Conservation (phyloP, 2,888 invertebrate genomes). For the Platycheirus rosarum region DNA sequence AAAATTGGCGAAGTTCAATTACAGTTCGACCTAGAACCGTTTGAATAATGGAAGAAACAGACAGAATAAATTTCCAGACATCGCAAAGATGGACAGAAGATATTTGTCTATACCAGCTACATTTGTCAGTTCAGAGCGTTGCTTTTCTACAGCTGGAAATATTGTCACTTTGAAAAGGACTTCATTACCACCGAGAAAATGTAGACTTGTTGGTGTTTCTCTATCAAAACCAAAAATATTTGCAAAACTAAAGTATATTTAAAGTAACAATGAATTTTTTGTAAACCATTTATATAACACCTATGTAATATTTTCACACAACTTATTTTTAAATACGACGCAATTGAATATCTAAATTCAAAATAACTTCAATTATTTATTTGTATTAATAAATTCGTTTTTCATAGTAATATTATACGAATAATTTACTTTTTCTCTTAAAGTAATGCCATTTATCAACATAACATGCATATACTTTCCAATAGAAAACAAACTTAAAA, state of each 20-base stretch:
- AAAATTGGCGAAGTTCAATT: slow-evolving; percentile 12
- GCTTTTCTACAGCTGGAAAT: neutral
- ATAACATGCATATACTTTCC: too few relatives aligned
- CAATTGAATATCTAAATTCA: too few relatives aligned
- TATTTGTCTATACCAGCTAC: slow-evolving; percentile 35
- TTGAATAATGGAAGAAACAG: slow-evolving; percentile 30
- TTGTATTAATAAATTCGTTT: too few relatives aligned
- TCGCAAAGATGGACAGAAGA: slow-evolving; percentile 4
- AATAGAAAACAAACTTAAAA: too few relatives aligned
- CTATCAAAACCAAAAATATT: neutral
- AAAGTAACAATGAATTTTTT: too few relatives aligned
- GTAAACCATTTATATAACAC: too few relatives aligned
- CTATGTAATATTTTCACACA: too few relatives aligned
- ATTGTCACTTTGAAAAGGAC: neutral
- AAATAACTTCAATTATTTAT: too few relatives aligned
- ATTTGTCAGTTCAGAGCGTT: neutral
- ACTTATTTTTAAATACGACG: too few relatives aligned
- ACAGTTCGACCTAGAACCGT: slow-evolving; percentile 29
- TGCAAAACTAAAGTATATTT: neutral
- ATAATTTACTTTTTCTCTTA: too few relatives aligned
- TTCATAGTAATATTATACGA: too few relatives aligned
- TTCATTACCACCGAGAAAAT: neutral
- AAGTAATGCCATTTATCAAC: too few relatives aligned
- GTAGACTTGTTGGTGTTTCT: neutral
- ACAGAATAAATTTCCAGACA: slow-evolving; percentile 13